Conservation (phyloP, 2,888 invertebrate genomes). For the Temnothorax ravouxi region DNA sequence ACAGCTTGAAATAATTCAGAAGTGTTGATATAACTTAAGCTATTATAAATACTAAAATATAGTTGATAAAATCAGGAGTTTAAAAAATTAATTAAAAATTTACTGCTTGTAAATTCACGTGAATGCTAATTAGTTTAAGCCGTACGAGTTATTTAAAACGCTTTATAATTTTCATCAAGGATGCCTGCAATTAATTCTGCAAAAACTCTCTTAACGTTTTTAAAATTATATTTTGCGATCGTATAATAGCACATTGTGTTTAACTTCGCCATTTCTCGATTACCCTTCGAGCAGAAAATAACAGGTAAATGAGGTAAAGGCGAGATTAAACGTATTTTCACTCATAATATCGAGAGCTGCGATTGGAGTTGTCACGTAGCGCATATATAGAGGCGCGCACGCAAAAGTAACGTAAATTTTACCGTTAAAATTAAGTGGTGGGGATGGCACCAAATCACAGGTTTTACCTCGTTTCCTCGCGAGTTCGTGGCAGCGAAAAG, state of each 20-base stretch:
- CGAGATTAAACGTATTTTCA: background rate
- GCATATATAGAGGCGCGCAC: background rate
- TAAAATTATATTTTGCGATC: conserved; percentile 1
- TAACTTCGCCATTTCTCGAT: conserved; percentile 25
- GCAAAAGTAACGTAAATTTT: conserved; percentile 40
- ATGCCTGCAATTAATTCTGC: background rate
- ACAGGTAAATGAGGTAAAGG: background rate
- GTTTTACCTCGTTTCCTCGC: background rate
- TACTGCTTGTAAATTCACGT: background rate
- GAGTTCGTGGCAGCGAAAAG: conserved; percentile 33
- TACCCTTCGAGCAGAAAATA: conserved; percentile 32
- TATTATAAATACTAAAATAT: background rate
- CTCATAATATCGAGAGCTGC: conserved; percentile 14
- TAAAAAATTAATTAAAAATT: conserved; percentile 14
- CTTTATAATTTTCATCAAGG: background rate
- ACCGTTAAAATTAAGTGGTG: conserved; percentile 41
- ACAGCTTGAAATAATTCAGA: background rate
- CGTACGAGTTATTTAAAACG: background rate
- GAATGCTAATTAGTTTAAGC: background rate
- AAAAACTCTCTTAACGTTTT: conserved; percentile 6
- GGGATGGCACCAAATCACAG: conserved; percentile 7
- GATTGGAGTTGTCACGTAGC: background rate
- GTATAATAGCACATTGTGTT: conserved; percentile 22
- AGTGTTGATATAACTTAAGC: background rate
- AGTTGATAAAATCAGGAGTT: background rate